Evolutionary conservation across 2,888 invertebrate genomes (phyloP).

Genomic region (Caenorhabditis japonica): DNA sequence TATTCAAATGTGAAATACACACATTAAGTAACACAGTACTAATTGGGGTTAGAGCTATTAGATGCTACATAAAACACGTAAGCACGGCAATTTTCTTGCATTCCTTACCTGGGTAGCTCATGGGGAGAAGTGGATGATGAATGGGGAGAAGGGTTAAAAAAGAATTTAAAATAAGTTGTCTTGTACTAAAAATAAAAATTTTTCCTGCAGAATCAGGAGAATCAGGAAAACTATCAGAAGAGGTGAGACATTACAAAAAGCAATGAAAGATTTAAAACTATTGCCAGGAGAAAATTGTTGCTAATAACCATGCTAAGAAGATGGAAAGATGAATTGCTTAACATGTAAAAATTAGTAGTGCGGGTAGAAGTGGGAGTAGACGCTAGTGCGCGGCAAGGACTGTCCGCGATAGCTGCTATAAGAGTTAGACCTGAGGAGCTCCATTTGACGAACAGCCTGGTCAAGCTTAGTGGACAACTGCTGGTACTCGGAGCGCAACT

Average conservation of each 20-base stretch:
- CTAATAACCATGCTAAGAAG: constrained; percentile 28
- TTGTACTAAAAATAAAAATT: background rate
- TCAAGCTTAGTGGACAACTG: constrained; percentile 73
- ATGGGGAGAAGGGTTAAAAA: background rate
- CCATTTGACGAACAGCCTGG: constrained; percentile 76
- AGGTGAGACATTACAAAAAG: too few species aligned
- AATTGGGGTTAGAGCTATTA: background rate
- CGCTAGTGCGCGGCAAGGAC: constrained; percentile 71
- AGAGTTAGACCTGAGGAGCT: constrained; percentile 74
- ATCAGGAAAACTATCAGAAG: too few species aligned
- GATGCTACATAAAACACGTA: constrained; percentile 29
- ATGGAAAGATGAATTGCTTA: background rate
- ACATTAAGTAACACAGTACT: constrained; percentile 20
- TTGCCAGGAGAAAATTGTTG: too few species aligned
- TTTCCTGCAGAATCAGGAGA: constrained; percentile 55
- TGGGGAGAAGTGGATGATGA: background rate
- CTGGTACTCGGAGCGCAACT: constrained; percentile 75
- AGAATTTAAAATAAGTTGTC: too few species aligned
- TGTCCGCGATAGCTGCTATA: constrained; percentile 69
- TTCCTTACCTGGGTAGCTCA: too few species aligned
- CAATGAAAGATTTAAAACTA: too few species aligned
- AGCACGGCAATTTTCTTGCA: too few species aligned
- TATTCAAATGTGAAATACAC: constrained; percentile 19
- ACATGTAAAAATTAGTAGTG: constrained; percentile 73
- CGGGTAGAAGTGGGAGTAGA: constrained; percentile 76